Conservation (phyloP, 1,140 invertebrate species). For the Pogonomyrmex barbatus region DNA sequence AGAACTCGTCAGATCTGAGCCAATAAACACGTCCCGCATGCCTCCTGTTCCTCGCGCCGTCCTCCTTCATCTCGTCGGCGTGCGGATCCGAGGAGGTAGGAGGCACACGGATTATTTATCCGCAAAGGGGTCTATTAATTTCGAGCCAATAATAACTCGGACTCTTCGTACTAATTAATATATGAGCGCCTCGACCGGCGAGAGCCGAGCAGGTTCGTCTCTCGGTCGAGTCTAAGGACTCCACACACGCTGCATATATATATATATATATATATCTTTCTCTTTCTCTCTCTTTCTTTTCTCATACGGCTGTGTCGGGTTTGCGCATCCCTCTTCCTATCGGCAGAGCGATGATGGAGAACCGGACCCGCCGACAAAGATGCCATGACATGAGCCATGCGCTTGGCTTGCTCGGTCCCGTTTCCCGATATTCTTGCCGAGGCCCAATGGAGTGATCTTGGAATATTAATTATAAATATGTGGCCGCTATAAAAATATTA, state of each 20-base stretch:
- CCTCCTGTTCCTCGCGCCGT: conserved; percentile 49
- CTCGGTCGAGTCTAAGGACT: conserved; percentile 66
- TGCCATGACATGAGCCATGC: conserved; percentile 81
- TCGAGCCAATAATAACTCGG: conserved; percentile 82
- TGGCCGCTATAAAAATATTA: conserved; percentile 75
- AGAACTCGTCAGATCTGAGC: conserved; percentile 66
- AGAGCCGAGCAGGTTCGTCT: conserved; percentile 80
- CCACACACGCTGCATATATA: conserved; percentile 11
- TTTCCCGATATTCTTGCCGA: conserved; percentile 68
- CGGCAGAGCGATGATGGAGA: conserved; percentile 83
- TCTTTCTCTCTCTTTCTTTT: conserved; percentile 21
- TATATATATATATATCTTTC: not conserved
- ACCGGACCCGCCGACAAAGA: conserved; percentile 82
- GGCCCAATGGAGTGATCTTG: conserved; percentile 67
- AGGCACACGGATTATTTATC: conserved; percentile 77
- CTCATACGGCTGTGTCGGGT: conserved; percentile 46
- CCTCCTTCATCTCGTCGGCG: conserved; percentile 44
- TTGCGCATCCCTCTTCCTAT: conserved; percentile 72
- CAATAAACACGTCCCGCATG: conserved; percentile 73
- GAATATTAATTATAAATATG: conserved; percentile 77
- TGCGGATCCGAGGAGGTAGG: conserved; percentile 60
- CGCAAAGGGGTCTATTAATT: conserved; percentile 82
- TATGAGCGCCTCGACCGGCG: conserved; percentile 79
- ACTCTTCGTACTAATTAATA: conserved; percentile 83
- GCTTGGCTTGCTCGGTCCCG: conserved; percentile 69